A percentile compares a stretch with the other conserved stretches of the same genome.
Conservation (phyloP, 2,888 invertebrate genomes). For the Spodoptera littoralis region DNA sequence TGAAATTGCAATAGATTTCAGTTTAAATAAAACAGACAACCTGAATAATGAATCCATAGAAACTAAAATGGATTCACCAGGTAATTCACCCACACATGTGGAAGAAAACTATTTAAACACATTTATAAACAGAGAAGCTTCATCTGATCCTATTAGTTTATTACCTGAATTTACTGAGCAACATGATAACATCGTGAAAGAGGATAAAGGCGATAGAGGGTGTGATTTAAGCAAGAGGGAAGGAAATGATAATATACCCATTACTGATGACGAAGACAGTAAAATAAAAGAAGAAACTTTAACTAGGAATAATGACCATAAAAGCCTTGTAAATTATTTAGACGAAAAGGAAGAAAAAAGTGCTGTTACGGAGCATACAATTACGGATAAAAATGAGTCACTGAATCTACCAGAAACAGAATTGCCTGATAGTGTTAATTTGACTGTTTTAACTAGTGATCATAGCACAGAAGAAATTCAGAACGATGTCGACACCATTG, state of each 20-base stretch:
- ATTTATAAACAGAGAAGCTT: conserved; percentile 17
- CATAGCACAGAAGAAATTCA: conserved; percentile 8
- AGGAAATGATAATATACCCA: conserved; percentile 4
- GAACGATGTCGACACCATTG: not conserved
- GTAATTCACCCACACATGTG: conserved; percentile 7
- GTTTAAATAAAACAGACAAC: conserved; percentile 66
- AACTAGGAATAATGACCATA: conserved; percentile 8
- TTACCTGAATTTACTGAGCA: conserved; percentile 19
- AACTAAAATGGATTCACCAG: conserved; percentile 22
- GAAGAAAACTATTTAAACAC: conserved; percentile 12
- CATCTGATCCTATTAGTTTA: conserved; percentile 23
- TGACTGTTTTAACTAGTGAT: conserved; percentile 5
- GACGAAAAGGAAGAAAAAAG: no score
- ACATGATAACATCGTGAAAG: conserved; percentile 12
- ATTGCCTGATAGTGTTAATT: conserved; percentile 4
- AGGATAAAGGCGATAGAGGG: conserved; percentile 6
- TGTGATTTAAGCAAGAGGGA: conserved; percentile 5
- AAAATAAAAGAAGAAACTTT: conserved; percentile 5
- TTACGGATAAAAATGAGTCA: conserved; percentile 6
- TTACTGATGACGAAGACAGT: conserved; percentile 5
- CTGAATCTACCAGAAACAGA: conserved; percentile 7
- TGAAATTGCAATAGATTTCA: conserved; percentile 77
- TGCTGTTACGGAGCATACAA: conserved; percentile 2
- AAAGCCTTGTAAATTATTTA: not conserved
- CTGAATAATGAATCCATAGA: conserved; percentile 25